Base-by-base conservation (phyloP, 2,113 vertebrate species). In the Otolemur garnettii region DNA sequence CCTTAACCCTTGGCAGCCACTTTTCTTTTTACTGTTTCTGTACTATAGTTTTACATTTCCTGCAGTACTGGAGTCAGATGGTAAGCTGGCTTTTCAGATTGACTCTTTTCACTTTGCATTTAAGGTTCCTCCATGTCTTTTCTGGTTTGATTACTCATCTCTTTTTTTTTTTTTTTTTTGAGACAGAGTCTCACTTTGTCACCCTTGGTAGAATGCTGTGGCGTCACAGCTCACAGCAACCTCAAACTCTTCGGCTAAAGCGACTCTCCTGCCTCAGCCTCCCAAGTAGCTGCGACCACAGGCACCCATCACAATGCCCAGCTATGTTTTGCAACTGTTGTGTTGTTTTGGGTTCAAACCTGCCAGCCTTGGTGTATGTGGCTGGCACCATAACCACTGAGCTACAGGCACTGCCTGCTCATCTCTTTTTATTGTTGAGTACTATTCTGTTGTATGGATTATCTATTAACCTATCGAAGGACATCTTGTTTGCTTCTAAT, bases 141-240 rank as follows among this genome's bases (percentile, higher is more conserved):
- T 42, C 28, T 93, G 50, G 10, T 50, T 81, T 75, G 38, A 33
- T 24, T 18, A 24, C 35, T 50, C 12, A 24, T 74, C 28, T 85
- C 22, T 95, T 74, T 78, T 85, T n/a, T 74, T 22, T 85, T 17
- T n/a, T 95, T 82, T 78, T 85, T n/a, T 64, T 50, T 89, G 38
- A 50, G 45, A 50, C 45, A 50, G 45, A 50, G 45, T 50, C 45
- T 50, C 10, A 50, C 45, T 50, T 9, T 50, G 45, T 50, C 10
- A 10, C 45, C 45, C 45, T 50, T 50, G 45, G 45, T 50, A 50
- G 45, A 50, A 7, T 50, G 45, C 45, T 50, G 45, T 50, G 45
- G 45, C 45, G 10, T 50, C 45, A 50, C 8, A 9, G 45, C 45
- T 50, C 45, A 50, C 45, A 50, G 8, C 10, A 50, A 50, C 45